Base-by-base conservation (phyloP, 1,140 invertebrate genomes). In the Drosophila hydei region DNA sequence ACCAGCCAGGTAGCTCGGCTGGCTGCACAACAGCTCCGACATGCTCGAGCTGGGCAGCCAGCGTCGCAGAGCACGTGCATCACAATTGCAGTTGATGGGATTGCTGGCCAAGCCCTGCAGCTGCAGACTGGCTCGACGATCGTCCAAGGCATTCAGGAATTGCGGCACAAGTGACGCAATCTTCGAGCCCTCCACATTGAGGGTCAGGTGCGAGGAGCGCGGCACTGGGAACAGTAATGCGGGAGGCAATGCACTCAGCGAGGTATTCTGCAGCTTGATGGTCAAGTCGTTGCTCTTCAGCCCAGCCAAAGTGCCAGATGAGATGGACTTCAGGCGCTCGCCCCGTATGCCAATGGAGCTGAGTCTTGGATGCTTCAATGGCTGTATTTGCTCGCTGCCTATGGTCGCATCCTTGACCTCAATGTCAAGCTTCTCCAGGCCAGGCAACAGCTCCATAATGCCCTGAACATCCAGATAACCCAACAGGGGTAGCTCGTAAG, bases 211-310 rank as follows among this genome's bases (percentile, higher is more conserved):
- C 0, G 96, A 96, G 3, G 97, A 98, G 79, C 96, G 94, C 1
- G 97, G 97, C n/a, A 98, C 94, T 0, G 97, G 96, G 78, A 97
- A 97, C 52, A 98, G 94, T 18, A 98, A 85, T 1, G 96, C 95
- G 4, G 96, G 95, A 3, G 96, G 96, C 63, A 98, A 92, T 0
- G 93, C 92, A 25, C 94, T 94, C 1, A 98, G 88, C 1, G 96
- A 97, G 2, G 97, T 97, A 81, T 97, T 96, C 12, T 94, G 93
- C 9, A 98, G 90, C 50, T 94, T 93, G 11, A 98, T 94, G 1
- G 92, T 93, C n/a, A 98, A 93, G 8, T 93, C 89, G 12, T 93
- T 93, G 25, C 93, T 94, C 73, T 96, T 95, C 1, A 98, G 92
- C 2, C 97, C 96, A 0, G 96, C 96, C 55, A 98, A 92, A 0